Percentiles rank a stretch among this genome's conserved stretches.
Conservation (phyloP, 2,888 invertebrate genomes). For the Fragum fragum region DNA sequence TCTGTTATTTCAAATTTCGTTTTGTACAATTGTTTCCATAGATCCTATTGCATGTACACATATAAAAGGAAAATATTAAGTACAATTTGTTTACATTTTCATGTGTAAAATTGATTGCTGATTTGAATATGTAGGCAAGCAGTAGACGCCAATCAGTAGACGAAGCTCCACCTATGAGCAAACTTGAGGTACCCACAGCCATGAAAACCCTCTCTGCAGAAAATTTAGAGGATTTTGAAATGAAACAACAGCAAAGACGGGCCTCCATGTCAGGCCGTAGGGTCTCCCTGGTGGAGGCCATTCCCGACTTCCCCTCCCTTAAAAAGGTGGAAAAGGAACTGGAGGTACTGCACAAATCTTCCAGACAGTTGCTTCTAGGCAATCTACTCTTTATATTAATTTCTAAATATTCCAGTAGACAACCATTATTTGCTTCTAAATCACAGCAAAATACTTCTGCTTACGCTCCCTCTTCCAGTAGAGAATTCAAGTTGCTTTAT, state of each 20-base stretch:
- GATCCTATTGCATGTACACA: too few species aligned
- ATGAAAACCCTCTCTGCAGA: constrained; percentile 76
- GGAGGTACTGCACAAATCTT: constrained; percentile 75
- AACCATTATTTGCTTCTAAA: constrained; percentile 14
- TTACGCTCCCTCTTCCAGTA: constrained; percentile 4
- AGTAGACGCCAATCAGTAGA: constrained; percentile 78
- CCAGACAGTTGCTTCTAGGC: constrained; percentile 26
- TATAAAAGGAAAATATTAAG: not conserved
- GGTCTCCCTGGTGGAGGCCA: constrained; percentile 90
- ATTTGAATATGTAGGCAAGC: constrained; percentile 51
- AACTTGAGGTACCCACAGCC: constrained; percentile 72
- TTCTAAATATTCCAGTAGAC: constrained; percentile 16
- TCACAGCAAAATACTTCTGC: not conserved
- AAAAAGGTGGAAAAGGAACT: constrained; percentile 78
- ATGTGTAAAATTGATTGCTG: constrained; percentile 3
- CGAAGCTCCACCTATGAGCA: constrained; percentile 53
- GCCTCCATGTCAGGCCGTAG: constrained; percentile 81
- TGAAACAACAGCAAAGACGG: constrained; percentile 73
- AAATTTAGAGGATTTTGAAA: constrained; percentile 80
- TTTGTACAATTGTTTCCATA: too few species aligned
- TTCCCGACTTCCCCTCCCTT: constrained; percentile 98
- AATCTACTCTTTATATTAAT: constrained; percentile 11
- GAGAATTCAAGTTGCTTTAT: constrained; percentile 5
- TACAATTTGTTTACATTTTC: not conserved
- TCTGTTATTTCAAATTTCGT: too few species aligned